Conservation (phyloP, 1,140 invertebrate species). For the Drosophila arizonae region DNA sequence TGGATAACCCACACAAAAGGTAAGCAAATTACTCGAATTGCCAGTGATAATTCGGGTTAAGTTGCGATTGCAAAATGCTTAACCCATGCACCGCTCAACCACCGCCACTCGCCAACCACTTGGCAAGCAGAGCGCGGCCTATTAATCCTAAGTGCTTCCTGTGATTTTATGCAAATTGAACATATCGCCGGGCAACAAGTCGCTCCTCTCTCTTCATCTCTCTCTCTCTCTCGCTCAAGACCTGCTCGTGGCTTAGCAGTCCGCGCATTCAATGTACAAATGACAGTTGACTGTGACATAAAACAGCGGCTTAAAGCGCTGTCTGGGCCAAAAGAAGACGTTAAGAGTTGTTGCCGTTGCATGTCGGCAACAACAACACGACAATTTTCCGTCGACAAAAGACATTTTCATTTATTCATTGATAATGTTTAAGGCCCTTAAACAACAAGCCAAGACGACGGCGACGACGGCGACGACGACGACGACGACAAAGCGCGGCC, state of each 20-base stretch:
- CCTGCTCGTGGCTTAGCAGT: background rate
- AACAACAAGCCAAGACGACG: constrained; percentile 18
- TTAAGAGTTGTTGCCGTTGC: constrained; percentile 58
- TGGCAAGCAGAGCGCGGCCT: constrained; percentile 37
- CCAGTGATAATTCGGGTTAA: constrained; percentile 14
- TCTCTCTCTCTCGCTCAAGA: background rate
- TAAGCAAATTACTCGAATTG: constrained; percentile 46
- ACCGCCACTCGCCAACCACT: background rate
- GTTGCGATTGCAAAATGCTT: constrained; percentile 31
- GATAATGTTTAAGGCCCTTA: constrained; percentile 63
- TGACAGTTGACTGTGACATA: constrained; percentile 79
- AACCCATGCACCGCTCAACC: constrained; percentile 35
- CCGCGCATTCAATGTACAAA: constrained; percentile 73
- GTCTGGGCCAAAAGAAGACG: constrained; percentile 60
- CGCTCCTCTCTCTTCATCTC: background rate
- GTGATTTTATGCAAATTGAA: constrained; percentile 80
- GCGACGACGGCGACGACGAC: constrained; percentile 41
- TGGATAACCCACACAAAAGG: constrained; percentile 60
- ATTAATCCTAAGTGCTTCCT: constrained; percentile 81
- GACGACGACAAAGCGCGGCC: constrained; percentile 53
- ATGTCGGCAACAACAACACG: constrained; percentile 53
- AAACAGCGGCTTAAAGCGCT: constrained; percentile 65
- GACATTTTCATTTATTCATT: constrained; percentile 81
- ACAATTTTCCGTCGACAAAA: constrained; percentile 65
- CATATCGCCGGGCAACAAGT: constrained; percentile 46